Conservation (phyloP, 1,140 invertebrate genomes). For the Aphaenogaster rudis region DNA sequence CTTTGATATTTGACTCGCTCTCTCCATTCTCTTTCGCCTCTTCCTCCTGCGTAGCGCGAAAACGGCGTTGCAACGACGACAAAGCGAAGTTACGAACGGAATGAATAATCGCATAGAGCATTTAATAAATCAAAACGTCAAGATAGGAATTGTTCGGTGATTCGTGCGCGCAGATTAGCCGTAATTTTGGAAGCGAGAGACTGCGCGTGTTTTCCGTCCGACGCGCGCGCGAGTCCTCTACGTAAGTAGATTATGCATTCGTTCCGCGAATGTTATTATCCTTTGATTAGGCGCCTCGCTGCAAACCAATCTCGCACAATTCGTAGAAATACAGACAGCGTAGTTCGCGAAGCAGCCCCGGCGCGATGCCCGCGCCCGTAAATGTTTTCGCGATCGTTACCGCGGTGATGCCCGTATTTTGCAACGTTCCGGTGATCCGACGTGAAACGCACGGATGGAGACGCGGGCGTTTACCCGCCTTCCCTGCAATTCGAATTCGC, state of each 20-base stretch:
- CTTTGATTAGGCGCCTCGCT: slow-evolving; percentile 67
- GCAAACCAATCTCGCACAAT: slow-evolving; percentile 52
- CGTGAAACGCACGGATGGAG: slow-evolving; percentile 60
- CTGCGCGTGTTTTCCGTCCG: slow-evolving; percentile 43
- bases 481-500: slow-evolving; percentile 45
- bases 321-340: slow-evolving; percentile 43
- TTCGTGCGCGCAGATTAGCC: slow-evolving; percentile 64
- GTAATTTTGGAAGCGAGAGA: slow-evolving; percentile 58
- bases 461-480: slow-evolving; percentile 51
- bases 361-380: slow-evolving; percentile 28
- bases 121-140: slow-evolving; percentile 72
- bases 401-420: slow-evolving; percentile 60
- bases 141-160: slow-evolving; percentile 39
- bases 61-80: slow-evolving; percentile 9
- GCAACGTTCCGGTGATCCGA: slow-evolving; percentile 59
- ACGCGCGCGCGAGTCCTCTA: slow-evolving; percentile 6
- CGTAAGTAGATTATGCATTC: slow-evolving; percentile 72
- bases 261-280: slow-evolving; percentile 67
- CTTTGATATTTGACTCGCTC: slow-evolving; percentile 36
- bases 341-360: slow-evolving; percentile 30
- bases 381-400: slow-evolving; percentile 60
- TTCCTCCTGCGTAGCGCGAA: background rate
- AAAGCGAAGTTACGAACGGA: slow-evolving; percentile 51
- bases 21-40: background rate
- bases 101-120: slow-evolving; percentile 53